phyloP scores from a whole-genome alignment of 2,797 vertebrate genomes.

The Eulemur coronatus region DNA sequence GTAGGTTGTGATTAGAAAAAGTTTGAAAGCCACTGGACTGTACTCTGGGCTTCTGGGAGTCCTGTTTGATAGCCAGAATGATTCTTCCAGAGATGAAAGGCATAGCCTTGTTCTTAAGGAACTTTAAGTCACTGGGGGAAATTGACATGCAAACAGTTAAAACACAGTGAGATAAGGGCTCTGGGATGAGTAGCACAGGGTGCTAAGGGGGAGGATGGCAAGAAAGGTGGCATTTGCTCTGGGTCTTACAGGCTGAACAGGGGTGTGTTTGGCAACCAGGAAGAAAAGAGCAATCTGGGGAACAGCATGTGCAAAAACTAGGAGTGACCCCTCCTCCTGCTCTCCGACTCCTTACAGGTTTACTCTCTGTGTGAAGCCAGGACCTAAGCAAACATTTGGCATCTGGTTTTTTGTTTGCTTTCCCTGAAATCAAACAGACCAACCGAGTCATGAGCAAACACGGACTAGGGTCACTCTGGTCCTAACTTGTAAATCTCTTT shows the following conservation, averaged over 20 bases:
- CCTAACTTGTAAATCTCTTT: conserved; percentile 51
- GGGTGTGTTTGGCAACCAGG: background rate
- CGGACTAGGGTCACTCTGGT: background rate
- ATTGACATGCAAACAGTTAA: background rate
- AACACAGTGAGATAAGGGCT: background rate
- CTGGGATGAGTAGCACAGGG: background rate
- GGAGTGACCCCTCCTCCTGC: background rate
- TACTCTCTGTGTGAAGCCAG: background rate
- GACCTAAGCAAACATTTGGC: conserved; percentile 60
- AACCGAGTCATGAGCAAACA: conserved; percentile 49
- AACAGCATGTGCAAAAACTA: background rate
- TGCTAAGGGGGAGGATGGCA: too few species aligned
- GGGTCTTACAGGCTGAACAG: background rate
- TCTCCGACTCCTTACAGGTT: background rate
- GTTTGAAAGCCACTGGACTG: background rate
- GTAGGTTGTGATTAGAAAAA: background rate
- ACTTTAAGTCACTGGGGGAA: background rate
- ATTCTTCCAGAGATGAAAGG: background rate
- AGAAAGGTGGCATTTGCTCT: background rate
- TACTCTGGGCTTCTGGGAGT: background rate
- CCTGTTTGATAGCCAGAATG: background rate
- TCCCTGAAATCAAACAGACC: conserved; percentile 62
- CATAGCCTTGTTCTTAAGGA: background rate
- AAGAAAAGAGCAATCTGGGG: background rate
- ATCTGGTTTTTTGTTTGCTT: conserved; percentile 59